phyloP scores from a whole-genome alignment of 2,797 vertebrate genomes.

The Lophius americanus region DNA sequence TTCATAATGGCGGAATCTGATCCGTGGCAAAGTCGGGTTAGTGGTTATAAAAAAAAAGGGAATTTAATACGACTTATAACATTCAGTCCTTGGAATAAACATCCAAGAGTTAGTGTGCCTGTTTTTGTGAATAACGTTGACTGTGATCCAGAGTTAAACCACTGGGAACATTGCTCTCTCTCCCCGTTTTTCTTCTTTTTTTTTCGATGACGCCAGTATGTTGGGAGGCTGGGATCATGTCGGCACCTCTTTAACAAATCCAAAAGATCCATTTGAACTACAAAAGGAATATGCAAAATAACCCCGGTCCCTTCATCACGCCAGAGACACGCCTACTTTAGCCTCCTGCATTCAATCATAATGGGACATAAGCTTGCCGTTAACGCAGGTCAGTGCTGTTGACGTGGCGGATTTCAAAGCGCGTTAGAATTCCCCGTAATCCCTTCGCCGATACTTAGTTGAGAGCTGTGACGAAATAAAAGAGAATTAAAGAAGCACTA shows the following conservation, averaged over 20 bases:
- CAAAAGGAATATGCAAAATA: slow-evolving; percentile 30
- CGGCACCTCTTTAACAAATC: too few species aligned
- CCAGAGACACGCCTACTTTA: slow-evolving; percentile 33
- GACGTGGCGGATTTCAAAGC: slow-evolving; percentile 37
- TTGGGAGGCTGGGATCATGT: slow-evolving; percentile 22
- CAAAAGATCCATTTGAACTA: too few species aligned
- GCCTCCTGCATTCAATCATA: slow-evolving; percentile 50
- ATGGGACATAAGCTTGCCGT: slow-evolving; percentile 26
- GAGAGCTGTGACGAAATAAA: slow-evolving; percentile 32
- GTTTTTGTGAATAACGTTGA: slow-evolving; percentile 54
- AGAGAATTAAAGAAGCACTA: slow-evolving; percentile 31
- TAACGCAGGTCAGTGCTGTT: slow-evolving; percentile 25
- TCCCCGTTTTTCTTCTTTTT: slow-evolving; percentile 13
- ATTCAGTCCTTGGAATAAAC: slow-evolving; percentile 36
- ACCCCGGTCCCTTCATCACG: slow-evolving; percentile 44
- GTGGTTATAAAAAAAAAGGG: slow-evolving; percentile 23
- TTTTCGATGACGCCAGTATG: neutral
- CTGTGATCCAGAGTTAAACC: slow-evolving; percentile 47
- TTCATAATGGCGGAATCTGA: slow-evolving; percentile 4
- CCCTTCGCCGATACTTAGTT: slow-evolving; percentile 46
- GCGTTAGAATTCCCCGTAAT: slow-evolving; percentile 46
- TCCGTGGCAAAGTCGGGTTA: slow-evolving; percentile 16
- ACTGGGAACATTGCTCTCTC: slow-evolving; percentile 25
- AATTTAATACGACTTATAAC: slow-evolving; percentile 47
- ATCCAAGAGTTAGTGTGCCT: slow-evolving; percentile 30